Base-by-base conservation (phyloP, 2,113 vertebrate species). In the Microcebus griseorufus region DNA sequence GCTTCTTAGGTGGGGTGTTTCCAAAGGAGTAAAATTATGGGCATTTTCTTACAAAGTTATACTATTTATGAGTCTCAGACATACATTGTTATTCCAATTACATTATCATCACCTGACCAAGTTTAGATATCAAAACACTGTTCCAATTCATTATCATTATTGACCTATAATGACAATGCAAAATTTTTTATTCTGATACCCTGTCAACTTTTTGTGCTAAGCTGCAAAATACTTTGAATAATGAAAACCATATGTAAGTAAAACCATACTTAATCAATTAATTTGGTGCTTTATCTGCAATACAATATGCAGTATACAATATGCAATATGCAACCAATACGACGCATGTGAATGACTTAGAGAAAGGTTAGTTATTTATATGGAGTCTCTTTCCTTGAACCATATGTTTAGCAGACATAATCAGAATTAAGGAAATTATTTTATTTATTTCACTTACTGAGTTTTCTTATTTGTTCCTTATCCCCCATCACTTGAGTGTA, bases 201-300 rank as follows among this genome's bases (percentile, higher is more conserved):
- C 7, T 90, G 34, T 88, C 48, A 96, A 67, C 22, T 67, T 88
- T 84, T 95, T 94, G 67, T 88, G 37, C 27, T 80, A 97, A 78
- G 27, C 18, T 78, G 17, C 34, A 93, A 70, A 83, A 55, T 75
- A 37, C 7, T 20, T 85, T 83, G 37, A 5, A 32, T 94, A 80
- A 85, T 94, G 51, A 88, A 92, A 96, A 80, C 1, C 6, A 53
- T 42, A 76, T 9, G 25, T 58, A 84, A 73, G 65, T 60, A 92
- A 84, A 73, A 32, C 2, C 4, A 78, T 6, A 76, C 5, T 92
- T 37, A 79, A 64, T 81, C 17, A 84, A 7, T 58, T 76, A 72
- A 3, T 65, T 96, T 62, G 48, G 16, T 20, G 12, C 29, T 88
- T 9, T 23, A 73, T 94, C 67, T 94, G 7, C 60, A 78, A 83